Base-by-base conservation (phyloP, 2,888 invertebrate species). In the Atethmia centrago region DNA sequence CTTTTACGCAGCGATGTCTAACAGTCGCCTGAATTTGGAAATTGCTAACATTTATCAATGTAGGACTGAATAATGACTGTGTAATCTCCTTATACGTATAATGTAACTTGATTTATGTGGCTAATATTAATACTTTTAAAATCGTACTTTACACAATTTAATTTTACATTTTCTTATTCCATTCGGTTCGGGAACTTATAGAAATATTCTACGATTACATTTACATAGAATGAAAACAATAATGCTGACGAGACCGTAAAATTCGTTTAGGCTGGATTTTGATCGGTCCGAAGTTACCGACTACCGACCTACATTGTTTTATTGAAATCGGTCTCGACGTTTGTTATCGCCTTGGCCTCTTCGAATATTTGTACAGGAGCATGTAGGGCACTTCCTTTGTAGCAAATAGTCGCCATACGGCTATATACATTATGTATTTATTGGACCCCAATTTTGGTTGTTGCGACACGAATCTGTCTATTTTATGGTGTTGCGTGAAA, bases 41-140 rank as follows among this genome's bases (percentile, higher is more conserved):
- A 86, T 84, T 80, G 49, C 69, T 80, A 59, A 75, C 84, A 86
- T 87, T 85, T 75, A 87, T 84, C 82, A 79, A 80, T 74, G 69
- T 68, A 70, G 74, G 55, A 64, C 71, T 82, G 80, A 85, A 80
- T 84, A 82, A 82, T 77, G 78, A 79, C 71, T 80, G 25, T 51
- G 71, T 83, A 79, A 79, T 84, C 72, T 79, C 77, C 72, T 82
- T 79, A 71, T 66, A 75, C 62, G 72, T 69, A 79, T 62, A 76
- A 74, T 73, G 70, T 77, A 36, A 56, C 58, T 72, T 77, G 80
- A 86, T 87, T 87, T 85, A 87, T 85, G 74, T 56, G 68, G 21
- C 55, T 70, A 63, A 87, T 79, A 77, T 76, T 66, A 82, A 51
- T 74, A 79, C 64, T 76, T 79, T 73, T 62, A 68, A 75, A 76